Percentiles rank a stretch among this genome's conserved stretches.
These are phyloP conservation scores for Pocillopora damicornis DNA, from an alignment of 64 coral and sea anemone species.

Conservation along the genomic window DNA sequence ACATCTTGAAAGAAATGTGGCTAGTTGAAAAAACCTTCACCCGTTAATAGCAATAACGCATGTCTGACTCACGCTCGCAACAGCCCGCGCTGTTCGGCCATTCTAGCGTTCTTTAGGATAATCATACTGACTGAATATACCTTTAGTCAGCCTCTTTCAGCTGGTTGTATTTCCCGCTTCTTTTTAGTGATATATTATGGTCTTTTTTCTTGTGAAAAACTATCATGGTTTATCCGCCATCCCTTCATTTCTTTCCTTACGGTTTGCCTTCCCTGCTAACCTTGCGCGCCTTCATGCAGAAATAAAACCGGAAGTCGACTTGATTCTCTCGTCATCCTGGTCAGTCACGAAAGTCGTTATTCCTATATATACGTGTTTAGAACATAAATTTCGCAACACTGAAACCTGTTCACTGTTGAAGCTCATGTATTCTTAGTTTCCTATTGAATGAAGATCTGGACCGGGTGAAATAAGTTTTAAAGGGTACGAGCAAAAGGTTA, in stretches of 20 bases:
- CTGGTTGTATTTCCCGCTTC: slow-evolving; percentile 98
- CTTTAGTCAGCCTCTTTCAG: slow-evolving; percentile 36
- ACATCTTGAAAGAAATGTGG: background rate
- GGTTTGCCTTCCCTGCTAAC: background rate
- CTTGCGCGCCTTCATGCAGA: slow-evolving; percentile 4
- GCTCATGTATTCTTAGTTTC: no score
- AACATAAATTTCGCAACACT: no score
- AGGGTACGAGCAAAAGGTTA: no score
- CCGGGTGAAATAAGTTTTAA: no score
- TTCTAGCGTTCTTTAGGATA: background rate
- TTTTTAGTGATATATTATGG: slow-evolving; percentile 83
- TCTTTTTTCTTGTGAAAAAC: slow-evolving; percentile 69
- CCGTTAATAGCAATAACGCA: background rate
- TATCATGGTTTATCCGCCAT: slow-evolving; percentile 93
- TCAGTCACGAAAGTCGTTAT: background rate
- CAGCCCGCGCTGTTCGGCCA: background rate
- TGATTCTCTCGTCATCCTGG: slow-evolving; percentile 5
- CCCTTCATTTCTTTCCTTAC: slow-evolving; percentile 42
- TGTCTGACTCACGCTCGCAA: background rate
- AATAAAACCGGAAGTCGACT: slow-evolving; percentile 14
- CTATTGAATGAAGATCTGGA: no score
- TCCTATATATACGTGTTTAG: no score
- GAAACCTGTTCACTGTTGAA: no score
- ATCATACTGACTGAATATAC: slow-evolving; percentile 5
- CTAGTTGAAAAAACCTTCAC: background rate